Percentiles rank a stretch among this genome's conserved stretches.
Evolutionary conservation across 2,113 vertebrate genomes (phyloP).

Genomic region (human): DNA sequence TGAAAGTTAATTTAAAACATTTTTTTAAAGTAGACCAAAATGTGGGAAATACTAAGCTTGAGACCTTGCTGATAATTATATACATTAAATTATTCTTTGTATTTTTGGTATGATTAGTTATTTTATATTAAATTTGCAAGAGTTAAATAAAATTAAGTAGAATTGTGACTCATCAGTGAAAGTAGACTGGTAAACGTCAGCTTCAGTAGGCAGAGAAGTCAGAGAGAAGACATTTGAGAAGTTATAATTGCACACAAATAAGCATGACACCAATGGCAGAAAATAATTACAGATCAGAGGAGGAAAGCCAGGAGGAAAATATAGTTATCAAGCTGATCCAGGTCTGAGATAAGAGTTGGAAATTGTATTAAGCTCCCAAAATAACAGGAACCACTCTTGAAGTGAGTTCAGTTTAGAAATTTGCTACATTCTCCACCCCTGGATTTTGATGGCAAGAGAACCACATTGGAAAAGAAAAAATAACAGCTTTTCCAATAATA

Average conservation of each 20-base stretch:
- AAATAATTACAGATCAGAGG: neutral
- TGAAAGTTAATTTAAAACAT: conserved; percentile 12
- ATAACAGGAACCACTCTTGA: neutral
- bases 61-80: neutral
- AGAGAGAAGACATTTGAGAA: neutral
- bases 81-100: neutral
- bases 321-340: neutral
- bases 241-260: neutral
- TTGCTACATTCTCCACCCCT: neutral
- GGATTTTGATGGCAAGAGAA: neutral
- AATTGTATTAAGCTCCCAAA: neutral
- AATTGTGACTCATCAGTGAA: neutral
- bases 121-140: neutral
- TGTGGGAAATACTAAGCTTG: neutral
- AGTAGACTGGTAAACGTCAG: neutral
- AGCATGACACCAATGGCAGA: neutral
- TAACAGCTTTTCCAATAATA: neutral
- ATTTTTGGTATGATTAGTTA: neutral
- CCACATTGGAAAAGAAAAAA: neutral
- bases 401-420: neutral
- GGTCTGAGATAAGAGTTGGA: neutral
- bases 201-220: neutral
- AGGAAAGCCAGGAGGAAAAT: neutral
- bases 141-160: neutral
- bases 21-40: neutral